Conservation (phyloP, 2,888 invertebrate genomes). For the Lasiommata megera region DNA sequence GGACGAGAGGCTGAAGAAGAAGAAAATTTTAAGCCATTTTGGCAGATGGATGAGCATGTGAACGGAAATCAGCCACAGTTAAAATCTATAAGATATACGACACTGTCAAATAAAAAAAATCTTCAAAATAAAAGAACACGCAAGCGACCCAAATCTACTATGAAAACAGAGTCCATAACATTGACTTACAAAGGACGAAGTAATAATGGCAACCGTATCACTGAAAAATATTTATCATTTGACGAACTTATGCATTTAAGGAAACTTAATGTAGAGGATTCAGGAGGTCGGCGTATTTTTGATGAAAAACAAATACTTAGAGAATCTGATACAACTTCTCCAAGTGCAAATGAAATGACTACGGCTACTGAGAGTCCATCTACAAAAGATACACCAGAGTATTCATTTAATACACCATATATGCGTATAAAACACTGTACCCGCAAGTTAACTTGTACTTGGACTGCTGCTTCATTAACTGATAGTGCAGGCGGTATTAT, state of each 20-base stretch:
- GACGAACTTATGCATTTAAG: slow-evolving; percentile 69
- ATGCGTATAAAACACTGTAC: slow-evolving; percentile 59
- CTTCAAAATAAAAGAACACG: slow-evolving; percentile 27
- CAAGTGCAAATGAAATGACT: not conserved
- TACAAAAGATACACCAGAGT: slow-evolving; percentile 34
- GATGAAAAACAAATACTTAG: slow-evolving; percentile 43
- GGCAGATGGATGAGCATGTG: slow-evolving; percentile 55
- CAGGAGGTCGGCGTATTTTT: slow-evolving; percentile 30
- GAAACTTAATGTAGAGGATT: slow-evolving; percentile 45
- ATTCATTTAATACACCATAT: slow-evolving; percentile 57
- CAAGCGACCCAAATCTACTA: slow-evolving; percentile 38
- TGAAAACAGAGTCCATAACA: slow-evolving; percentile 59
- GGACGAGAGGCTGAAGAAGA: slow-evolving; percentile 48
- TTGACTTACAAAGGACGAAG: slow-evolving; percentile 41
- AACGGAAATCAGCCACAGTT: slow-evolving; percentile 43
- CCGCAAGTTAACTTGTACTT: slow-evolving; percentile 68
- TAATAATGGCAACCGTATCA: slow-evolving; percentile 37
- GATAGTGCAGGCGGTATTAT: slow-evolving; percentile 43
- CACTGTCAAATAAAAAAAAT: slow-evolving; percentile 44
- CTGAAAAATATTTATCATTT: slow-evolving; percentile 72
- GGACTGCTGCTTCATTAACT: slow-evolving; percentile 55
- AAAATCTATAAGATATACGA: slow-evolving; percentile 61
- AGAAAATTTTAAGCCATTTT: slow-evolving; percentile 54
- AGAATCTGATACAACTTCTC: slow-evolving; percentile 13
- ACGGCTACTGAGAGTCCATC: slow-evolving; percentile 14